Base-by-base conservation (phyloP, 2,113 vertebrate genomes). In the Lagopus muta region DNA sequence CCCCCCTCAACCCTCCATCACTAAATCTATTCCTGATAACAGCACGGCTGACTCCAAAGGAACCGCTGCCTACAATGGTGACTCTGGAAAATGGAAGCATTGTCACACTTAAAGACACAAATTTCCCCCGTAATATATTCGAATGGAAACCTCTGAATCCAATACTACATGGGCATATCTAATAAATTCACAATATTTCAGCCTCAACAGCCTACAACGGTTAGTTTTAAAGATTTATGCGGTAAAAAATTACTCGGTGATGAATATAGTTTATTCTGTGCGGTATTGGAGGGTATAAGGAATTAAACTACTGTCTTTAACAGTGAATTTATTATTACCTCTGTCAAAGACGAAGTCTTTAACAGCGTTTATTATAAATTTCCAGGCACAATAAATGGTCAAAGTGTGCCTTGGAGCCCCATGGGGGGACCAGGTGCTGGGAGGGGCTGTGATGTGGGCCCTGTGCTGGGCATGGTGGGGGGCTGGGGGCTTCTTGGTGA, bases 311-410 rank as follows among this genome's bases (percentile, higher is more conserved):
- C 97, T 96, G 38, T 97, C 97, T 97, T 98, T 98, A 98, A 93
- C 96, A 83, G 86, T 96, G 97, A 97, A 98, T 98, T 98, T 98
- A 98, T 97, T 98, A 98, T 98, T 98, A 98, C 97, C 97, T 97
- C 97, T 98, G 98, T 97, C 98, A 98, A 97, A 97, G 97, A 96
- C 66, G n/a, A 97, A 97, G 97, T 17, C 97, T 97, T 98, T 96
- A 97, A 92, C 96, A 85, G 96, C 97, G 82, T 97, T 97, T 96
- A 94, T 97, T 97, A 98, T 97, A 95, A 96, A 97, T 97, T 92
- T 97, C 96, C 75, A 90, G 48, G 79, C 72, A 94, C 96, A 97
- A 97, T 94, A 96, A 98, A 97, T 96, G 94, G 89, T 71, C 61
- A 14, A 89, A 62, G 60, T 45, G 34, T 6, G 64, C 81, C 91